Evolutionary conservation across 2,113 vertebrate species (phyloP), one percentile per base, ranked within the genome.

Genomic region (Acanthochromis polyacanthus): DNA sequence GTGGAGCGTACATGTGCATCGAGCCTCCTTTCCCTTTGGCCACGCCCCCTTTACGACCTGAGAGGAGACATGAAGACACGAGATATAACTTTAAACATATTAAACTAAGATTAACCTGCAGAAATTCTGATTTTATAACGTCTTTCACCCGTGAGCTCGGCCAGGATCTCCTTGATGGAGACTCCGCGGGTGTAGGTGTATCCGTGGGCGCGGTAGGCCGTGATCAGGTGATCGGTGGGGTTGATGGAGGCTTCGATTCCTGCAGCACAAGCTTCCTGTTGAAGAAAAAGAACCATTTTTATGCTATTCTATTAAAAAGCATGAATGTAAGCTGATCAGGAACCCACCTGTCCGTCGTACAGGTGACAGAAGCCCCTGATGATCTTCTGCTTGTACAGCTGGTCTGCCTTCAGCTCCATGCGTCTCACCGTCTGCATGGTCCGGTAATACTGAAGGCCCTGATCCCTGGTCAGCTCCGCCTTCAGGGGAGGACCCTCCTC

Each of bases 391-490:
- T 95, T 95, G 90, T 99, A 98, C 1, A 99, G 94, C 94, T 99
- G 97, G 62, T 99, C 98, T 0, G 98, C 95, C 82, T 99, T 99
- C 0, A 99, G 94, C 92, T 99, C 98, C 98, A 99, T 98, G 65
- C 97, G 96, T 4, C 98, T 93, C 36, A 99, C 95, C 0, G 82
- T 95, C 93, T 99, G 98, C 98, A 99, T 98, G 69, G 93, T 96
- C 79, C 94, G 95, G 88, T 99, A 99, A 86, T 97, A 99, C 5
- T 94, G 92, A 25, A 99, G 96, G 4, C 96, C 97, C 56, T 99
- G 95, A 22, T 99, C 98, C 20, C 98, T 93, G 0, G 97, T 98
- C 83, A 99, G 88, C 83, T 96, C 93, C 0, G 95, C 88, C 11
- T 87, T 90, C 76, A 80, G 75, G 0, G 95, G 55, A 0, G 97